phyloP scores from a whole-genome alignment of 2,797 vertebrate genomes.

The Arnoldichthys spilopterus region DNA sequence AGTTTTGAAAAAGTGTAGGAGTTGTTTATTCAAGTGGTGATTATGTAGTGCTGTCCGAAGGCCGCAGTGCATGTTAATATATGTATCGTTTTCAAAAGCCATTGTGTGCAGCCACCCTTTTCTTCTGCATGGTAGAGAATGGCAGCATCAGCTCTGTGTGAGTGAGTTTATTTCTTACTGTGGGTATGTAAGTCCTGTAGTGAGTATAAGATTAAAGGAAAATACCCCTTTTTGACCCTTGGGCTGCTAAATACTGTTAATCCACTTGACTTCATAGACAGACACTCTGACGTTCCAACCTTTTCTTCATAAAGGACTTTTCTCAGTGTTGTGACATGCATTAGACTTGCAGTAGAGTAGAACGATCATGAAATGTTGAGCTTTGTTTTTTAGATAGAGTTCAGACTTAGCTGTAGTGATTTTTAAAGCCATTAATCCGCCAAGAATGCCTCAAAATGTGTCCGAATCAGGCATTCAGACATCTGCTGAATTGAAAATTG shows the following conservation, averaged over 20 bases:
- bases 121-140: constrained; percentile 57
- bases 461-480: constrained; percentile 21
- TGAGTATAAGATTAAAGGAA: constrained; percentile 23
- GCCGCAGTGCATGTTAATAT: constrained; percentile 60
- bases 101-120: constrained; percentile 54
- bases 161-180: constrained; percentile 43
- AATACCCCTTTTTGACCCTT: constrained; percentile 32
- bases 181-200: constrained; percentile 23
- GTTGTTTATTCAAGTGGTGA: constrained; percentile 22
- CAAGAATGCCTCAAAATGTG: constrained; percentile 30
- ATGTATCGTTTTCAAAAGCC: constrained; percentile 60
- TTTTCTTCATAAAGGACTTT: constrained; percentile 30
- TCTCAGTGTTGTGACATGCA: constrained; percentile 39
- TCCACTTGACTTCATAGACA: constrained; percentile 15
- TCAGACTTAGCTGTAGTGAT: constrained; percentile 33
- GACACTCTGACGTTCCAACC: constrained; percentile 24
- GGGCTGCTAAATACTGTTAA: constrained; percentile 37
- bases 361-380: constrained; percentile 25
- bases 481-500: background rate
- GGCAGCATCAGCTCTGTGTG: constrained; percentile 37
- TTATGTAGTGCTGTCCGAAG: constrained; percentile 47
- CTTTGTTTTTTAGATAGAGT: constrained; percentile 36
- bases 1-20: constrained; percentile 22
- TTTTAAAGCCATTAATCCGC: constrained; percentile 46
- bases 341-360: constrained; percentile 30